Evolutionary conservation across 23 tunicate genomes (phyloP), one percentile per base, ranked within the genome.

Genomic region (Corella eumyota): DNA sequence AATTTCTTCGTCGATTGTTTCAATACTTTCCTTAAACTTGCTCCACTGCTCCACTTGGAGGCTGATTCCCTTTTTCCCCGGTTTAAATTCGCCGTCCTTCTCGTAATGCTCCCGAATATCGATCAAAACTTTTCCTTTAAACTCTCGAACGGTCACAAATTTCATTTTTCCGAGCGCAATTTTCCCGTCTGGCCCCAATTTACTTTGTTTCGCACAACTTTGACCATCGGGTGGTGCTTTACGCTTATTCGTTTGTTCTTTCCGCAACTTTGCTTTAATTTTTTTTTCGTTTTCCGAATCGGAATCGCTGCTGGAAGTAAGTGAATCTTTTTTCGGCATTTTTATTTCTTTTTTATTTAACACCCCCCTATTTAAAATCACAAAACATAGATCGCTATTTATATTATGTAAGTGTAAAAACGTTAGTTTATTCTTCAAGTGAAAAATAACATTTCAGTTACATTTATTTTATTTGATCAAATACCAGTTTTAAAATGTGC

Each of bases 21-120:
- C 85, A 35, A 77, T 71, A 15, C 45, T 30, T 36, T 60, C 58
- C 59, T 86, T 86, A 1, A 86, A 38, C 15, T 56, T 80, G 33
- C 77, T 66, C 95, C 95, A 86, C 32, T 86, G 95, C 50, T 77
- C 85, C 0, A 85, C 73, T 52, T 72, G 68, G 1, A 86, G 69
- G 36, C 85, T 71, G 0, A 86, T 75, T 26, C 98, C 98, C 50
- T 92, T 92, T 49, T 71, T 82, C 28, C 98, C 98, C 6, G 98
- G 98, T 21, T 55, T 64, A 11, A 83, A n/a, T 66, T 82, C 93
- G 5, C 98, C 98, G 67, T 83, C 85, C 35, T 83, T 83, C 35
- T 77, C 83, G 54, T 92, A 92, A 67, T 56, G 48, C 66, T 92
- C 98, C 19, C 98, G 77, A 25, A 92, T 92, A 48, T 92, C 93